Evolutionary conservation across 2,888 invertebrate genomes (phyloP), one percentile per base, ranked within the genome.

Genomic region (Macaria liturata): DNA sequence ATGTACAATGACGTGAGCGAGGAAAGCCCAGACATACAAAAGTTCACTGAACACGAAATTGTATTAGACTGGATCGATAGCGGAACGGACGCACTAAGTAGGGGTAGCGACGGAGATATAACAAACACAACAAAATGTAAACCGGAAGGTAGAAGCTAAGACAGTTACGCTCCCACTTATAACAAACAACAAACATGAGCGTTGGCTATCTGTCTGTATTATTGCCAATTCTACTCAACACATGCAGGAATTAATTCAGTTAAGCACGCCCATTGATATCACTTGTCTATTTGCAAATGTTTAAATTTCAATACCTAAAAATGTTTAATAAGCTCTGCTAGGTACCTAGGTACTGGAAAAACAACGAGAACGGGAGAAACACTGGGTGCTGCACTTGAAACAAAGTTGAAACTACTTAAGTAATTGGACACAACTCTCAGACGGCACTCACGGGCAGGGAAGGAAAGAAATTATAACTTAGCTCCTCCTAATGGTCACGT

Each of bases 11-110:
- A 52, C 32, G 46, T 8, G 53, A 37, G 48, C n/a, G 51, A 56
- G 46, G 57, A 59, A 47, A 60, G 52, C 54, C 57, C 51, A 57
- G 58, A 58, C 62, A 51, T 54, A 55, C 46, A 47, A 37, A 59
- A 61, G 64, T 64, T 63, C 61, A 63, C 49, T 64, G 59, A 60
- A 64, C 66, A 68, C 64, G 55, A 46, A 66, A 60, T 64, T 46
- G 50, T 46, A 62, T 62, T 64, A 68, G 64, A 66, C 62, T 53
- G 59, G 67, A 60, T 68, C 66, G 59, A 68, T 66, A 66, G 45
- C 48, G 57, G 54, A 57, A 48, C 57, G 49, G 51, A 59, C 54
- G 57, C 49, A 54, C 32, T 30, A 52, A 55, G 20, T 20, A 20
- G 20, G 56, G 53, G 53, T 48, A 58, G 49, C 54, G 49, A 20